Evolutionary conservation across 2,797 vertebrate species (phyloP).

Genomic region (Nothura maculosa): DNA sequence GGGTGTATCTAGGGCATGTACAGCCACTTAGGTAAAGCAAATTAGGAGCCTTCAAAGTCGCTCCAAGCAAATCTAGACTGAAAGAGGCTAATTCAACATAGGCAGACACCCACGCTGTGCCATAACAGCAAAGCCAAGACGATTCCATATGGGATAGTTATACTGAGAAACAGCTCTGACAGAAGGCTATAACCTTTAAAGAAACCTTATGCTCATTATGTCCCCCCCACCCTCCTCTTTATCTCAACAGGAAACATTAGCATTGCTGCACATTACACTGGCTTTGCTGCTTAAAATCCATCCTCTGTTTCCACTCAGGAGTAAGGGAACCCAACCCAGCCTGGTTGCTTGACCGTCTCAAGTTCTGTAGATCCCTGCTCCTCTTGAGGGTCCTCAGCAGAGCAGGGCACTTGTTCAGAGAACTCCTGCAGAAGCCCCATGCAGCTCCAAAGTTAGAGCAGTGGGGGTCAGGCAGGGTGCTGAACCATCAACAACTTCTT

Average conservation of each 20-base stretch:
- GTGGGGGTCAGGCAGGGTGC: background rate
- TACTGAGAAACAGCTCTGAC: background rate
- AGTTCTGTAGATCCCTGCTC: background rate
- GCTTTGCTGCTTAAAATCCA: background rate
- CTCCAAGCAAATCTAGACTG: background rate
- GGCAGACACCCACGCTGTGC: background rate
- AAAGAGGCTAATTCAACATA: background rate
- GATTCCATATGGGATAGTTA: background rate
- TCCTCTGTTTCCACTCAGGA: conserved; percentile 31
- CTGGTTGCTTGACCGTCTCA: background rate
- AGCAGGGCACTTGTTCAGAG: background rate
- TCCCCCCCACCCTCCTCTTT: too few relatives aligned
- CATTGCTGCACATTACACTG: background rate
- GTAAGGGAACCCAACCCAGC: conserved; percentile 6
- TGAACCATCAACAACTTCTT: background rate
- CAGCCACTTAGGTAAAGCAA: background rate
- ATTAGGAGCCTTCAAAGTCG: background rate
- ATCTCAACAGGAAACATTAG: background rate
- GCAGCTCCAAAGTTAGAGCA: background rate
- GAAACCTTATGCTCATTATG: background rate
- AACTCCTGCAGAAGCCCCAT: background rate
- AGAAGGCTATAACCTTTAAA: background rate
- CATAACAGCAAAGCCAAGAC: background rate
- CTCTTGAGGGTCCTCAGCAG: background rate
- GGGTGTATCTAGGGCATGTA: background rate